Conservation (phyloP, 2,797 vertebrate genomes). For the Gobio occitaniae region DNA sequence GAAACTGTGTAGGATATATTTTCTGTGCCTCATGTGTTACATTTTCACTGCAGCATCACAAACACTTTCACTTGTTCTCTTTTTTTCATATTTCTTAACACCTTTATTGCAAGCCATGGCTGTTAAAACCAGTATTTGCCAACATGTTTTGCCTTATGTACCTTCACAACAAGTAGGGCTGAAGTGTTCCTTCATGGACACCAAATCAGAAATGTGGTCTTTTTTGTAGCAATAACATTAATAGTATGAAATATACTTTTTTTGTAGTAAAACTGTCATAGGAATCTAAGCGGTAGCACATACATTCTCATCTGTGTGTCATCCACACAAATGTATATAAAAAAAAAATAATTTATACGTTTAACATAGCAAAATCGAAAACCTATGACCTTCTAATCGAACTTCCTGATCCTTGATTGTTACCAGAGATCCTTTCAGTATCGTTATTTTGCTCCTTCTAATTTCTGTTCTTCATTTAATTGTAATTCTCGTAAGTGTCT, state of each 20-base stretch:
- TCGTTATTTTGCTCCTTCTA: conserved; percentile 5
- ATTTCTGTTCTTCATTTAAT: conserved; percentile 43
- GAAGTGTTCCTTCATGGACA: not conserved
- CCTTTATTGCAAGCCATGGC: not conserved
- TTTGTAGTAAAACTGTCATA: not conserved
- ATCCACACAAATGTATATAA: not conserved
- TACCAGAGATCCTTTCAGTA: conserved; percentile 35
- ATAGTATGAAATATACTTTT: not conserved
- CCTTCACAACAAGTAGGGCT: not conserved
- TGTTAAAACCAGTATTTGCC: not conserved
- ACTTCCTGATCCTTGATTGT: conserved; percentile 63
- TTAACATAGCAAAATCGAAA: conserved; percentile 33
- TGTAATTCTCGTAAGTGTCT: not conserved
- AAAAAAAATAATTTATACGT: not conserved
- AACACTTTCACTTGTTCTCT: conserved; percentile 64
- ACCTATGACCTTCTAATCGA: conserved; percentile 20
- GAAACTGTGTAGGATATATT: conserved; percentile 37
- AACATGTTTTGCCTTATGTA: not conserved
- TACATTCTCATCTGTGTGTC: not conserved
- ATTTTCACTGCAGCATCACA: not conserved
- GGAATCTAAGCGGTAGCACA: not conserved
- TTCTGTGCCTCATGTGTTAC: conserved; percentile 53
- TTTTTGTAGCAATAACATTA: not conserved
- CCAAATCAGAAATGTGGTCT: not conserved
- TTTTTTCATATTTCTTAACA: conserved; percentile 54